Evolutionary conservation across 1,140 invertebrate species (phyloP), one percentile per base, ranked within the genome.

Genomic region (Aphis gossypii): DNA sequence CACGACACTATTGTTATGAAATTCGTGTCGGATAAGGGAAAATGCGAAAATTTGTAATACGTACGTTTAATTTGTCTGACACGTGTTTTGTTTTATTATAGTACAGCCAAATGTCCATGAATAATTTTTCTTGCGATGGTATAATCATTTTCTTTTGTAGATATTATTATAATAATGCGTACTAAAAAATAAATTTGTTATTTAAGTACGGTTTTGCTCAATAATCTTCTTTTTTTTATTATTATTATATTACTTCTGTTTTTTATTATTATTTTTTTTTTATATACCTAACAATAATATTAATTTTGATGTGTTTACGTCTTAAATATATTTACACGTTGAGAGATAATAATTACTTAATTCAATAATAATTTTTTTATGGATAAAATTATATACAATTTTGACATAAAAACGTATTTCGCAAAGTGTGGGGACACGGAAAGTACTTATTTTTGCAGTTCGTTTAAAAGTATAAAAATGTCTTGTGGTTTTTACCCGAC

Each of bases 171-270:
- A 51, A 88, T 88, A 7, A 48, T n/a, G 25, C n/a, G n/a, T 88
- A 51, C 76, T 54, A 76, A 46, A 60, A 82, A 46, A 82, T 82
- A 35, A 18, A 76, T 91, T 46, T 91, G n/a, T 83, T 51, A 92
- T 92, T 92, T 92, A 82, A 92, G n/a, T 92, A 92, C 76, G 68
- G 51, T 92, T 51, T 92, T 92, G 90, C 90, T 92, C 90, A 92
- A 92, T 83, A 82, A 92, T 68, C 7, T 76, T 91, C 44, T 30
- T 87, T 35, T 35, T 83, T 38, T 38, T 83, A 20, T 51, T 51
- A 51, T 46, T 41, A 41, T 41, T 46, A 46, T 46, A 51, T 51
- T 51, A 51, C 14, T 51, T 51, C 48, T 51, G 9, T 38, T 82
- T 82, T 82, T 35, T 76, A 83, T 83, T 8, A 60, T 68, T 68